Evolutionary conservation across 2,113 vertebrate genomes (phyloP), one percentile per base, ranked within the genome.

Genomic region (Phasianus colchicus): DNA sequence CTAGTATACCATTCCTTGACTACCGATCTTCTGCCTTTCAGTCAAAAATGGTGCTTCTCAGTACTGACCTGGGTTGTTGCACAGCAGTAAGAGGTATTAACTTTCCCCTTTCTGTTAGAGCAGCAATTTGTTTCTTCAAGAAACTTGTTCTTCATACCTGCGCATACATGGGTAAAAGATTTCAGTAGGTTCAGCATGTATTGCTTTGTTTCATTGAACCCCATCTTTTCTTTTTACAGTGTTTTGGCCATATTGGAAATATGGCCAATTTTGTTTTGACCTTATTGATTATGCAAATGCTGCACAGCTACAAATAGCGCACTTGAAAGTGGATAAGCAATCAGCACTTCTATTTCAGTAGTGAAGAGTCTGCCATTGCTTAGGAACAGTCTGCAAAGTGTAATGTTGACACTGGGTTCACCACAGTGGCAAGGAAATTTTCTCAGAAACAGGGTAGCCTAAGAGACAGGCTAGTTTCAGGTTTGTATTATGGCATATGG

Each of bases 401-500:
- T 0, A 0, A 16, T 78, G 12, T 47, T 2, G 3, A 19, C 19
- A 20, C 4, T 32, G 17, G 5, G 8, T 30, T 48, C 5, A 24
- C 29, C 4, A 14, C 0, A 0, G 30, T 52, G 14, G 5, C 25
- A 42, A n/a, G 4, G 7, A 67, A 38, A 54, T 40, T 2, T 34
- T 71, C 27, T 83, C 22, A 70, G 32, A 45, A 10, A 27, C 18
- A 63, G 13, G 15, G 9, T n/a, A 20, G 11, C 7, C 25, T 74
- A 36, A 24, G 11, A 75, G 15, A 13, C 45, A 79, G 43, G 1
- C 16, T 32, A 69, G 29, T 20, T 73, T 73, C 19, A 60, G 11
- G 24, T 20, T 34, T 69, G 3, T n/a, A 85, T 54, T 54, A 71
- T 38, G 32, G 21, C 38, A 32, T 0, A 1, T 8, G 10, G 10